Evolutionary conservation across 2,113 vertebrate genomes (phyloP).

Genomic region (Myotis lucifugus): DNA sequence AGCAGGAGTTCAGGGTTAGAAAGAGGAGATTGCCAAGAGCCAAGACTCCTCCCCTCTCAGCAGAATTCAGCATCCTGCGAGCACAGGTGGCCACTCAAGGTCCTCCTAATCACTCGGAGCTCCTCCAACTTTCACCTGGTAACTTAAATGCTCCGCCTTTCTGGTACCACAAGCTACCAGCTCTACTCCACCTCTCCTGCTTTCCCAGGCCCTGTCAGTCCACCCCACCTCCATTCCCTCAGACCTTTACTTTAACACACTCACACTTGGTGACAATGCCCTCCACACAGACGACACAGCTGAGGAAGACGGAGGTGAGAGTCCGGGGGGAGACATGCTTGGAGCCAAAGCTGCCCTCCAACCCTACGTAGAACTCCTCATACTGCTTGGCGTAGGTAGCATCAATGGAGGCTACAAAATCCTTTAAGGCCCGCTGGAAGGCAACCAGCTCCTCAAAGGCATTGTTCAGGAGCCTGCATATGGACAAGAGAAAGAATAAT

Average conservation of each 20-base stretch:
- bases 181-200: neutral
- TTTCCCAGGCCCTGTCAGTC: neutral
- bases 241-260: slow-evolving; percentile 31
- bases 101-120: neutral
- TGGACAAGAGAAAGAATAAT: neutral
- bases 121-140: neutral
- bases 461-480: slow-evolving; percentile 90
- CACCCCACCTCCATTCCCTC: neutral
- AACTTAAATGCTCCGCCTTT: neutral
- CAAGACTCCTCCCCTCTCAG: neutral
- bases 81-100: neutral
- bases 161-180: neutral
- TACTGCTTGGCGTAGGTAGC: slow-evolving; percentile 97
- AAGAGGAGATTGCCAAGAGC: neutral
- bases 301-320: slow-evolving; percentile 93
- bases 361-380: slow-evolving; percentile 95
- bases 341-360: slow-evolving; percentile 97
- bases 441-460: slow-evolving; percentile 94
- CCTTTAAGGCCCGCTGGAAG: slow-evolving; percentile 95
- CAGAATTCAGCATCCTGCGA: neutral
- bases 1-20: neutral
- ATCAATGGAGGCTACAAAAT: slow-evolving; percentile 93
- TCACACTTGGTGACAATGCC: slow-evolving; percentile 98
- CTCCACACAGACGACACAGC: slow-evolving; percentile 96
- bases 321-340: slow-evolving; percentile 96